Conservation (phyloP, 2,113 vertebrate genomes). For the Actenoides hombroni region DNA sequence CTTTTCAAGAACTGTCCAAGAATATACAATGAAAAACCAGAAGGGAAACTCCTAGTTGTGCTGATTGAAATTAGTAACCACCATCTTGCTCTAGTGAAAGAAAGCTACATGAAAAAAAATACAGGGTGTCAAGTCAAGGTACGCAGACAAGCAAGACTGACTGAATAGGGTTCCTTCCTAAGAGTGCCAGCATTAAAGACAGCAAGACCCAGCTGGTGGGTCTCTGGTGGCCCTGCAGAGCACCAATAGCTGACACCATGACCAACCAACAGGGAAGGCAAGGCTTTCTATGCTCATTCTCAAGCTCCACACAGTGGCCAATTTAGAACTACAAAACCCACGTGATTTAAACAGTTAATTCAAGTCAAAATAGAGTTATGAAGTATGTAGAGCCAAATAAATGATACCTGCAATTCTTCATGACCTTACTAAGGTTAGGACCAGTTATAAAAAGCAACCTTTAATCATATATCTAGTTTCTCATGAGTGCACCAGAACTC, state of each 20-base stretch:
- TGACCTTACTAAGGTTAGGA: background rate
- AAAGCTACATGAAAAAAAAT: background rate
- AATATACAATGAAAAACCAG: background rate
- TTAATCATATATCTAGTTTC: background rate
- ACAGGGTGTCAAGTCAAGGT: background rate
- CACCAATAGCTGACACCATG: background rate
- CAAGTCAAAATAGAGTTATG: background rate
- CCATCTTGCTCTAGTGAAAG: background rate
- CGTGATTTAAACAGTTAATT: background rate
- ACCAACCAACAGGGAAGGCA: background rate
- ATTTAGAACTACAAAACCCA: background rate
- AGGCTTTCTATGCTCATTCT: background rate
- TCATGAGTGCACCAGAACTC: background rate
- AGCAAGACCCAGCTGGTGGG: background rate
- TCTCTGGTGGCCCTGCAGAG: background rate
- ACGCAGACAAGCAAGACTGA: fast-evolving
- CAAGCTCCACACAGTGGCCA: background rate
- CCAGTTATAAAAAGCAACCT: background rate
- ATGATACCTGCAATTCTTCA: background rate
- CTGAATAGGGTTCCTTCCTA: fast-evolving
- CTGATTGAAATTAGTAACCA: background rate
- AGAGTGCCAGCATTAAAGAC: background rate
- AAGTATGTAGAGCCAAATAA: background rate
- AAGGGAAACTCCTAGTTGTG: background rate
- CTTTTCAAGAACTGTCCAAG: background rate